A percentile compares a stretch with the other conserved stretches of the same genome.
These are phyloP conservation scores for Chauna torquata DNA, from an alignment of 2,113 vertebrate species.

Conservation along the genomic window DNA sequence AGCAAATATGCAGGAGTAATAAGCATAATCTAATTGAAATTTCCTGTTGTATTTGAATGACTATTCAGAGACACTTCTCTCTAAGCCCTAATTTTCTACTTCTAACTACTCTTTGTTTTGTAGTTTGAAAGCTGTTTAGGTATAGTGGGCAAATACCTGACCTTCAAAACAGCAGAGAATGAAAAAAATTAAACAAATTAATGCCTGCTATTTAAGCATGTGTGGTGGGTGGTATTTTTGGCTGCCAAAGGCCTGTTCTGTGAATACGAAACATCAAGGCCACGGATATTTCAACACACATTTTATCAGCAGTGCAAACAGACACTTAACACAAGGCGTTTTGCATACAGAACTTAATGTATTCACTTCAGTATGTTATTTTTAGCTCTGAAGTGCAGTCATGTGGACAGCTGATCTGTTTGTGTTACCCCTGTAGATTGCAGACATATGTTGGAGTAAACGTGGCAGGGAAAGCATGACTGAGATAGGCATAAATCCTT, in stretches of 20 bases:
- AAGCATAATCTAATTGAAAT: background rate
- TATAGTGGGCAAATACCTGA: background rate
- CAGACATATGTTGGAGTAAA: constrained; percentile 47
- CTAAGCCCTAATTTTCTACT: background rate
- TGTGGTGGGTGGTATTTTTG: constrained; percentile 29
- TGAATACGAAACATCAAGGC: constrained; percentile 19
- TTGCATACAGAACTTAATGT: constrained; percentile 25
- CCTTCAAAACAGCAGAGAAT: background rate
- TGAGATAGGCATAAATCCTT: background rate
- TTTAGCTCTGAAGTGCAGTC: constrained; percentile 49
- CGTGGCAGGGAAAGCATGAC: constrained; percentile 16
- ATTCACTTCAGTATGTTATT: constrained; percentile 1
- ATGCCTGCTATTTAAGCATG: background rate
- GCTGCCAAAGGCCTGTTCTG: constrained; percentile 29
- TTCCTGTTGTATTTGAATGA: background rate
- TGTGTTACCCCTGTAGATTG: constrained; percentile 29
- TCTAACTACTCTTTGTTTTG: background rate
- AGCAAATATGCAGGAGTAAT: background rate
- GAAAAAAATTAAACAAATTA: background rate
- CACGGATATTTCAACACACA: constrained; percentile 34
- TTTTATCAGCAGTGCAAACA: constrained; percentile 51
- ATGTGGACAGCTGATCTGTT: constrained; percentile 29
- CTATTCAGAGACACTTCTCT: background rate
- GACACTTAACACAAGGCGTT: background rate
- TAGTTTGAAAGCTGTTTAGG: background rate